Evolutionary conservation across 2,797 vertebrate species (phyloP), one percentile per base, ranked within the genome.

Genomic region (Rhinella marina): DNA sequence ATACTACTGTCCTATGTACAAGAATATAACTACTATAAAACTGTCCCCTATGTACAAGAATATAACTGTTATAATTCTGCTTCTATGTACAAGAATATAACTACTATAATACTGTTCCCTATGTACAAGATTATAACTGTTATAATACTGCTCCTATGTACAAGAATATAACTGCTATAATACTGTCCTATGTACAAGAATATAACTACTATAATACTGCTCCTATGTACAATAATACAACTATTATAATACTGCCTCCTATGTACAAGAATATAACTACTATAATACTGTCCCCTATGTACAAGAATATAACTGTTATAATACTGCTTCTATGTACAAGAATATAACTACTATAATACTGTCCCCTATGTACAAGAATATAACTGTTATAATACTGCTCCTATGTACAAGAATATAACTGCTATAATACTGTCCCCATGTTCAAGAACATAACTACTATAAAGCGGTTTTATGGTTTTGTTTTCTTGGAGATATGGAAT

Each of bases 241-340:
- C 41, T 21, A 21, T 32, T 48, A 21, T 48, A 48, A 41, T 73
- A 73, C 2, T 72, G 13, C 19, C 12, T 70, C 27, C 14, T 72
- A 72, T 41, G 25, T 72, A 72, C 68, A 72, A 72, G 8, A 72
- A 41, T 72, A 32, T 72, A 72, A 72, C 68, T 72, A 27, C 41
- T 66, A 66, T 27, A 25, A 66, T 25, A 66, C 23, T 66, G 10
- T 11, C 1, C 32, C 8, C 62, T 25, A n/a, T 64, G 7, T 64
- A 64, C 10, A 50, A 52, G 72, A 52, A 48, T 52, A 75, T 75
- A 75, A 50, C 41, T 48, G 23, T 32, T 48, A 21, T 48, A 48
- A 48, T 73, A 73, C 12, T 72, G 13, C n/a, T 7, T n/a, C 32
- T 73, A 73, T 11, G 11, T 75, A 75, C 10, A 50, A 52, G 72